Evolutionary conservation across 1,140 invertebrate genomes (phyloP), one percentile per base, ranked within the genome.

Genomic region (Dendroctonus ponderosae): DNA sequence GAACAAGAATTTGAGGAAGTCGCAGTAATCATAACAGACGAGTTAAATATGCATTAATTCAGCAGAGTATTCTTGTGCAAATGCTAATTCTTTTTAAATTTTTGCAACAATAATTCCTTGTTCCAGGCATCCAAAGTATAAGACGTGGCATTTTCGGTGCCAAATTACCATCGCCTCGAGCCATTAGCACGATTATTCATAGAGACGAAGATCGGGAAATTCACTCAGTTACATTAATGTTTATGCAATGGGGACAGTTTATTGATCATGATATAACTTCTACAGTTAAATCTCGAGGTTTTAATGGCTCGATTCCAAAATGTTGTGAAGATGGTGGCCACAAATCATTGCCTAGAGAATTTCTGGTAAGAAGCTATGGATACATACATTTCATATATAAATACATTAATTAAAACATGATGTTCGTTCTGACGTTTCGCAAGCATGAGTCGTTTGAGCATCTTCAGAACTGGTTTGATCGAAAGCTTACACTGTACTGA

Each of bases 191-290:
- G 6, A 69, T 82, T 8, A 82, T 91, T 49, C 89, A 91, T 73
- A 81, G 84, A 56, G 85, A 87, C 11, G 80, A 80, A 60, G 83
- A 90, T 64, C 79, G 83, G 0, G 84, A 86, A 67, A 80, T 82
- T 0, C 71, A 74, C 0, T 81, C 82, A 3, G 78, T 90, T 7
- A 92, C 91, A 0, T 86, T 92, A 48, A 87, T 94, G 85, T 80
- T 92, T 9, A 92, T 92, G 85, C 91, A 94, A 75, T 93, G 91
- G 91, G 91, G 91, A 2, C 91, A 93, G 75, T 88, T 93, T 68
- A 73, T 93, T 38, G 91, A 92, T 77, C 91, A 93, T 73, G 91
- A 93, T 75, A 74, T 93, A 12, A 91, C 89, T 5, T 88, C 89
- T 43, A 84, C 86, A 7, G 84, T 83, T 0, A 84, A 85, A 70